Conservation (phyloP, 2,888 invertebrate species). For the Drosophila trichaetosa region DNA sequence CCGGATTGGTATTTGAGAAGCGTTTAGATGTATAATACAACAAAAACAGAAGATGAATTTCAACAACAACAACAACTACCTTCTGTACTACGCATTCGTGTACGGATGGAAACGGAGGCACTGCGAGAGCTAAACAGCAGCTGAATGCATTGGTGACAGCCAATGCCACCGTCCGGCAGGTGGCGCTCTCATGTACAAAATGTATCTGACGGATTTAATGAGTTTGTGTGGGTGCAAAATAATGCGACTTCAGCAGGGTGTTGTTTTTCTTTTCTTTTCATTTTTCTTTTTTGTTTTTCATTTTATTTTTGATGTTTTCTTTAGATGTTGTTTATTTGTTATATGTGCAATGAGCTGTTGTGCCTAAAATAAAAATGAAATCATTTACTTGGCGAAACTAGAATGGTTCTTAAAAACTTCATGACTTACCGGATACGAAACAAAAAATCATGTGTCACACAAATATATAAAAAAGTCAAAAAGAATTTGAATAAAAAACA, state of each 20-base stretch:
- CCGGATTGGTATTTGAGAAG: conserved; percentile 50
- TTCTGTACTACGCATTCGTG: conserved; percentile 53
- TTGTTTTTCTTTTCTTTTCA: conserved; percentile 44
- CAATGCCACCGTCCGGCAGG: conserved; percentile 43
- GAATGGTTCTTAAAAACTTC: conserved; percentile 69
- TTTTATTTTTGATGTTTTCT: conserved; percentile 23
- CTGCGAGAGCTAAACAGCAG: conserved; percentile 42
- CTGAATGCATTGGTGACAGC: conserved; percentile 55
- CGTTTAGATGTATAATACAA: conserved; percentile 50
- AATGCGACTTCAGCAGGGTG: conserved; percentile 56
- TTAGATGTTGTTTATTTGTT: conserved; percentile 30
- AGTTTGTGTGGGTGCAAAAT: conserved; percentile 49
- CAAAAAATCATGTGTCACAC: conserved; percentile 58
- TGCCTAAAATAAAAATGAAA: conserved; percentile 82
- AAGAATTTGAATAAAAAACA: conserved; percentile 29
- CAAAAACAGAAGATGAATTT: conserved; percentile 42
- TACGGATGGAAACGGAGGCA: conserved; percentile 44
- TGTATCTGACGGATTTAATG: conserved; percentile 59
- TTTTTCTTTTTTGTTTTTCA: conserved; percentile 23
- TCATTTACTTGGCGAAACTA: conserved; percentile 72
- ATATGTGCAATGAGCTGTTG: conserved; percentile 64
- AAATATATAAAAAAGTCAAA: conserved; percentile 44
- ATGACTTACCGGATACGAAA: conserved; percentile 74
- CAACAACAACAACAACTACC: conserved; percentile 67
- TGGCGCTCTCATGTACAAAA: conserved; percentile 56